Percentiles rank a stretch among this genome's conserved stretches.
Conservation (phyloP, 1,140 invertebrate genomes). For the Bombus turneri region DNA sequence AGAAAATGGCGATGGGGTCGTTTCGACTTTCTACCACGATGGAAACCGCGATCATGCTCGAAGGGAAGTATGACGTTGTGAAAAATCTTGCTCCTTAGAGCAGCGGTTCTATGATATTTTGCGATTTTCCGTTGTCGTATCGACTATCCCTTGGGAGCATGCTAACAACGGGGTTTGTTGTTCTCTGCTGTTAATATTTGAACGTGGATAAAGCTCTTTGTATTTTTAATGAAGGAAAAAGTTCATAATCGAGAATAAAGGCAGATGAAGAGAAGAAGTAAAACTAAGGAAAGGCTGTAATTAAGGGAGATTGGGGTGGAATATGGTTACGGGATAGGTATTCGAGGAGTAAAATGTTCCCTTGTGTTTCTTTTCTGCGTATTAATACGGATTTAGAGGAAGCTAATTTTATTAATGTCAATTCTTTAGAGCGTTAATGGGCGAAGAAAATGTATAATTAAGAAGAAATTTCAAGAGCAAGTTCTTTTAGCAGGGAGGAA, state of each 20-base stretch:
- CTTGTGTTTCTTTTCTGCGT: not conserved
- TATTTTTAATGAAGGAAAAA: not conserved
- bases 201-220: not conserved
- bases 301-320: not conserved
- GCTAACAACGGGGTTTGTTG: too few species aligned
- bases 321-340: not conserved
- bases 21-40: slow-evolving; percentile 2
- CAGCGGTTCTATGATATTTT: too few species aligned
- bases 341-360: not conserved
- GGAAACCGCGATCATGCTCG: not conserved
- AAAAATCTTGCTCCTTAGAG: slow-evolving; percentile 7
- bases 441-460: not conserved
- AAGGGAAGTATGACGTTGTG: not conserved
- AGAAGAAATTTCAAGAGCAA: not conserved
- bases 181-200: not conserved
- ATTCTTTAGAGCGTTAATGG: not conserved
- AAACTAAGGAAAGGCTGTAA: not conserved
- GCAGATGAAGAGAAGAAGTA: too few species aligned
- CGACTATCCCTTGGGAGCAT: too few species aligned
- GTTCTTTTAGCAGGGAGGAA: too few species aligned
- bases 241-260: not conserved
- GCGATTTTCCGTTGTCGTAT: too few species aligned
- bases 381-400: not conserved
- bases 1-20: slow-evolving; percentile 25
- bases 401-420: not conserved